Evolutionary conservation across 1,140 invertebrate genomes (phyloP).

Genomic region (Anastrepha ludens): DNA sequence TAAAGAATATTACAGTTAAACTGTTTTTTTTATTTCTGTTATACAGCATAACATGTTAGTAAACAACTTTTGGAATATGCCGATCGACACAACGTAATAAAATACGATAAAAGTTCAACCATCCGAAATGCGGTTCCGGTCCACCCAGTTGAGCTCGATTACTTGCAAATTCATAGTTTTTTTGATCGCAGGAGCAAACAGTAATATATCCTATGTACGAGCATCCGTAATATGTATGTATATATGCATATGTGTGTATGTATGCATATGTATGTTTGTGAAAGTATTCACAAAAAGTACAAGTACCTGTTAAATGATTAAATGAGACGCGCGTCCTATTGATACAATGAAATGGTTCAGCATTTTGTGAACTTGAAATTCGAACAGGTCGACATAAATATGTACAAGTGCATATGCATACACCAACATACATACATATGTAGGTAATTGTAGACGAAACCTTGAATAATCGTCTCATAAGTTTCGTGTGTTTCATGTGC

Average conservation of each 20-base stretch:
- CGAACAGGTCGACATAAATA: neutral
- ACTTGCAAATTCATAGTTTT: too few relatives aligned
- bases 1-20: neutral
- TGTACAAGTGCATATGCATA: neutral
- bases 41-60: neutral
- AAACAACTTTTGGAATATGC: too few relatives aligned
- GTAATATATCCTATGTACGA: too few relatives aligned
- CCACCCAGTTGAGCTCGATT: too few relatives aligned
- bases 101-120: too few relatives aligned
- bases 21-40: neutral
- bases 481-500: neutral
- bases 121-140: too few relatives aligned
- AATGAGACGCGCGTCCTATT: neutral
- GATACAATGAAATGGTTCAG: neutral
- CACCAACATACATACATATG: neutral
- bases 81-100: too few relatives aligned
- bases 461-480: neutral
- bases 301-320: neutral
- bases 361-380: neutral
- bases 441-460: neutral
- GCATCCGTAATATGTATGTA: neutral
- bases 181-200: too few relatives aligned
- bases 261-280: neutral
- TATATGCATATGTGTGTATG: constrained; percentile 3
- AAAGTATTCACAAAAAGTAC: neutral